Evolutionary conservation across 2,888 invertebrate species (phyloP).

Genomic region (Ptilodon capucinus): DNA sequence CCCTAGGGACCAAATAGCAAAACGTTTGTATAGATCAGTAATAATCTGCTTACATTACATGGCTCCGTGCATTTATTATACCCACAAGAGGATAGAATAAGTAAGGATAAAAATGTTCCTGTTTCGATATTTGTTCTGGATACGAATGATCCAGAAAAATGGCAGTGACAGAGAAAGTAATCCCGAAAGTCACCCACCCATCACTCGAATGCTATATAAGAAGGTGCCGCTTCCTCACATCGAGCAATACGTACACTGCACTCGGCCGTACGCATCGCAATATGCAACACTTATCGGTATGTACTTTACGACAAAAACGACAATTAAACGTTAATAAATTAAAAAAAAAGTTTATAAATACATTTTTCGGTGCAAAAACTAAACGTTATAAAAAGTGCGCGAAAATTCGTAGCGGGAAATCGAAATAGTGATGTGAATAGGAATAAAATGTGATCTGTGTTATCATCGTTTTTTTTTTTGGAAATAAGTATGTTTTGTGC

Average conservation of each 20-base stretch:
- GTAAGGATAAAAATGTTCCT: too few relatives aligned
- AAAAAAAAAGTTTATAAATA: conserved; percentile 8
- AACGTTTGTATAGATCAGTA: too few relatives aligned
- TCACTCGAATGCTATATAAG: conserved; percentile 75
- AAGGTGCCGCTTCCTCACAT: conserved; percentile 63
- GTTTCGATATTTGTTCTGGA: too few relatives aligned
- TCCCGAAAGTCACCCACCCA: conserved; percentile 59
- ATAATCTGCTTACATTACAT: too few relatives aligned
- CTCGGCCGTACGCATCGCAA: conserved; percentile 63
- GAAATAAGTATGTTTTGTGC: too few relatives aligned
- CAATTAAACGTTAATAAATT: conserved; percentile 1
- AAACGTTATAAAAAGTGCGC: conserved; percentile 28
- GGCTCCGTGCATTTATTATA: too few relatives aligned
- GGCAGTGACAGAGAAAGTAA: conserved; percentile 72
- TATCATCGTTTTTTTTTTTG: too few relatives aligned
- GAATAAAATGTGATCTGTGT: not conserved
- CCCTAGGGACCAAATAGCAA: too few relatives aligned
- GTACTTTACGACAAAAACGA: conserved; percentile 43
- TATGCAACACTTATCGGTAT: conserved; percentile 79
- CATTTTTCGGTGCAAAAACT: conserved; percentile 29
- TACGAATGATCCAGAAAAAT: conserved; percentile 21
- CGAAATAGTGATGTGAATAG: not conserved
- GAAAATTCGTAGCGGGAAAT: conserved; percentile 2
- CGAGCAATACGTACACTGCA: conserved; percentile 67
- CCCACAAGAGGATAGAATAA: too few relatives aligned